Evolutionary conservation across 2,113 vertebrate species (phyloP).

Genomic region (Cinclus cinclus): DNA sequence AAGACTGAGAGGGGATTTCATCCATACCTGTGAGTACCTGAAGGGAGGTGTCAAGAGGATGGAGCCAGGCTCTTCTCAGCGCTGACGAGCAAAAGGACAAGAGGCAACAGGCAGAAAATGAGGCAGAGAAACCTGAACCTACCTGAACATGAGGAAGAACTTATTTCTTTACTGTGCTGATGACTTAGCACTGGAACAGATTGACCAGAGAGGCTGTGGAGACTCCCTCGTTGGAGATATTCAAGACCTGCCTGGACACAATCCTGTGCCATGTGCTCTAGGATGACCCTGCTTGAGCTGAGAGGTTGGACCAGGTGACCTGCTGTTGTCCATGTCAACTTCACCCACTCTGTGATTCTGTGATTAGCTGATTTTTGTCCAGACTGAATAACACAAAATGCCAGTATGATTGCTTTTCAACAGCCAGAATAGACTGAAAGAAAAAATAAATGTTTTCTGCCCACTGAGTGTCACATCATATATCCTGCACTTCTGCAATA

Average conservation of each 20-base stretch:
- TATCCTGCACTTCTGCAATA: background rate
- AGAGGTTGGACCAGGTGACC: background rate
- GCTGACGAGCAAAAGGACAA: background rate
- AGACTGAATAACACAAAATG: background rate
- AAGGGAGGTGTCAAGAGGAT: background rate
- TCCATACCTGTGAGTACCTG: accelerated
- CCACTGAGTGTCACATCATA: background rate
- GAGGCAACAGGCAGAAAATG: background rate
- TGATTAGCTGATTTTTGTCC: background rate
- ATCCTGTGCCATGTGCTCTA: background rate
- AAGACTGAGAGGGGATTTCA: background rate
- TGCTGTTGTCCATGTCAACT: background rate
- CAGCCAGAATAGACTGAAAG: background rate
- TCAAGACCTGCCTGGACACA: background rate
- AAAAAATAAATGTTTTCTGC: background rate
- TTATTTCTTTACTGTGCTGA: background rate
- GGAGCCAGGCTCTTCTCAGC: background rate
- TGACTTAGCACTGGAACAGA: background rate
- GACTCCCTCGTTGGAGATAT: background rate
- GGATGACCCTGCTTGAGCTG: background rate
- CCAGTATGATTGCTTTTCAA: background rate
- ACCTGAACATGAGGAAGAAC: background rate
- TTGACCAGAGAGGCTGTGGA: background rate
- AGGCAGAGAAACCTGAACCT: background rate
- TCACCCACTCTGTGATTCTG: background rate